These are phyloP conservation scores for Gymnosoma rotundatum DNA, from an alignment of 2,888 invertebrate genomes.

Conservation along the genomic window DNA sequence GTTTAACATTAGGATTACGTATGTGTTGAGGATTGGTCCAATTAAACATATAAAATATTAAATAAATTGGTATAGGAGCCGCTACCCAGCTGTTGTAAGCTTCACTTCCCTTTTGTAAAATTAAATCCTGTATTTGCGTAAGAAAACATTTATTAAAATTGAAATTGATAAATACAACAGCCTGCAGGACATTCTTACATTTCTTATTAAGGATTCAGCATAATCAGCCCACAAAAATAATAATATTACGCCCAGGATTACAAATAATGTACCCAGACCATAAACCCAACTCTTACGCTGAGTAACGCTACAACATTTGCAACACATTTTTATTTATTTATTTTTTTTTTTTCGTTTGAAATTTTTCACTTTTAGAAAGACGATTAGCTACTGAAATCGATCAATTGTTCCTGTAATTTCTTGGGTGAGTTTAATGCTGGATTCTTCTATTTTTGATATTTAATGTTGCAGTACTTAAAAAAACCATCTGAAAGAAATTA, in stretches of 20 bases:
- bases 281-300: constrained; percentile 81
- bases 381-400: neutral
- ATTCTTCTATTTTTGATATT: neutral
- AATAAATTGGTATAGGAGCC: constrained; percentile 91
- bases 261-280: constrained; percentile 78
- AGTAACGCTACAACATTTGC: constrained; percentile 78
- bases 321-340: constrained; percentile 76
- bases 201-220: constrained; percentile 75
- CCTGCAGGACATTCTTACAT: constrained; percentile 74
- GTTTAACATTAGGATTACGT: constrained; percentile 83
- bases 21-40: constrained; percentile 88
- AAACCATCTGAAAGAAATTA: neutral
- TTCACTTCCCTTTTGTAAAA: constrained; percentile 85
- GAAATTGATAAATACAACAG: neutral
- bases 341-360: neutral
- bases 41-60: constrained; percentile 89
- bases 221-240: constrained; percentile 78
- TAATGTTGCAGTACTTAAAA: neutral
- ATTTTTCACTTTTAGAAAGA: neutral
- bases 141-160: neutral
- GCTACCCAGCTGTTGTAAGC: constrained; percentile 90
- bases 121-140: constrained; percentile 84
- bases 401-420: neutral
- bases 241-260: constrained; percentile 75
- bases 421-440: neutral